Evolutionary conservation across 2,888 invertebrate species (phyloP).

Genomic region (Hydriomena furcata): DNA sequence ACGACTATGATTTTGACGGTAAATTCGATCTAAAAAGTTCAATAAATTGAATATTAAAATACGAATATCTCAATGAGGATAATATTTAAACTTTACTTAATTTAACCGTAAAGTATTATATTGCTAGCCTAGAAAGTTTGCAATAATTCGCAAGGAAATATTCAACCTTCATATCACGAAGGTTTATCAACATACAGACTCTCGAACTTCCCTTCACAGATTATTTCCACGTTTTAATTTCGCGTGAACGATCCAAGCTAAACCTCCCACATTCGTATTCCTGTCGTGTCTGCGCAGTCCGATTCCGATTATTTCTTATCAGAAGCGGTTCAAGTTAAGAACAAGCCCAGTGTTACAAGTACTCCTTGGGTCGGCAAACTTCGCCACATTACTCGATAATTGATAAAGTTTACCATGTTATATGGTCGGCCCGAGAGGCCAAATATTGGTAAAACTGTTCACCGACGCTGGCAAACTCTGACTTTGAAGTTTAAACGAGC

Average conservation of each 20-base stretch:
- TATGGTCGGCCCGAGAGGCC: conserved; percentile 47
- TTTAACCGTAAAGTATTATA: not conserved
- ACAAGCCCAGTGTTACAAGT: conserved; percentile 54
- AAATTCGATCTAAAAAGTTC: too few relatives aligned
- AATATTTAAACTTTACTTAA: too few relatives aligned
- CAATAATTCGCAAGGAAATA: conserved; percentile 20
- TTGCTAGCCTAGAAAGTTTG: conserved; percentile 12
- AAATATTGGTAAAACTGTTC: conserved; percentile 69
- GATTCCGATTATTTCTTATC: conserved; percentile 53
- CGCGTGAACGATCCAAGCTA: conserved; percentile 30
- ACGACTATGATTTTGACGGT: too few relatives aligned
- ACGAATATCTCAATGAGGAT: too few relatives aligned
- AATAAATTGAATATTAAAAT: too few relatives aligned
- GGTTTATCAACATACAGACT: conserved; percentile 28
- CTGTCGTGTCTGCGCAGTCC: conserved; percentile 38
- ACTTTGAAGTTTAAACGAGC: conserved; percentile 50
- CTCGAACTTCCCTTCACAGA: conserved; percentile 33
- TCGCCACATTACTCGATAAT: conserved; percentile 72
- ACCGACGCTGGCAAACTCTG: conserved; percentile 41
- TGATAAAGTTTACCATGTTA: conserved; percentile 70
- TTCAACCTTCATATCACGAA: conserved; percentile 22
- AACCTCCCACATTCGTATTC: conserved; percentile 43
- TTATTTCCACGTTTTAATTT: conserved; percentile 38
- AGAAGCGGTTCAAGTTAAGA: conserved; percentile 46
- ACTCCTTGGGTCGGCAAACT: conserved; percentile 57